Evolutionary conservation across 2,797 vertebrate genomes (phyloP).

Genomic region (Vipera ursinii): DNA sequence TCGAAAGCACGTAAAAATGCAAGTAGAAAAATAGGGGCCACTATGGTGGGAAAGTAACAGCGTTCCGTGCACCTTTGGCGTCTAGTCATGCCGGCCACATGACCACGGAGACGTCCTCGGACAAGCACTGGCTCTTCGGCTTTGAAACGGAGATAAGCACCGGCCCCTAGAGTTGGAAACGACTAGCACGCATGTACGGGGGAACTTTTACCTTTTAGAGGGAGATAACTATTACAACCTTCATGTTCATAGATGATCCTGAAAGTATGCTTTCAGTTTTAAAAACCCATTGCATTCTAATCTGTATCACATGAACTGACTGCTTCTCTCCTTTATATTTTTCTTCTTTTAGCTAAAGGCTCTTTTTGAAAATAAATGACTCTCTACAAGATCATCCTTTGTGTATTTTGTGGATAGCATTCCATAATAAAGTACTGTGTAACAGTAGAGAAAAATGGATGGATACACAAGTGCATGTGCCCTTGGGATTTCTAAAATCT

Average conservation of each 20-base stretch:
- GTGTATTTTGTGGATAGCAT: conserved; percentile 9
- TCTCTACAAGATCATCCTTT: conserved; percentile 14
- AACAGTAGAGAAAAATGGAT: conserved; percentile 4
- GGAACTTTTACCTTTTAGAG: background rate
- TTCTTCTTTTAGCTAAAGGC: background rate
- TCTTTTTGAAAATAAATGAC: conserved; percentile 46
- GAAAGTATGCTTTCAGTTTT: background rate
- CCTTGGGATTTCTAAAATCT: conserved; percentile 22
- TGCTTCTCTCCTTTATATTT: background rate
- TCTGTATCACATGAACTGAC: conserved; percentile 7
- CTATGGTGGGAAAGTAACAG: too few relatives aligned
- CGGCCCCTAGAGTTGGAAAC: too few relatives aligned
- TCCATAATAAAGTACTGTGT: background rate
- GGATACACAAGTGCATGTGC: background rate
- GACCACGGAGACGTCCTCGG: too few relatives aligned
- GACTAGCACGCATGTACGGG: too few relatives aligned
- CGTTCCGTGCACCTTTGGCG: too few relatives aligned
- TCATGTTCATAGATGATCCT: background rate
- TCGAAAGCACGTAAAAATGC: too few relatives aligned
- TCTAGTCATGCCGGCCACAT: too few relatives aligned
- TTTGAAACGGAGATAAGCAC: too few relatives aligned
- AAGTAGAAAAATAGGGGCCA: too few relatives aligned
- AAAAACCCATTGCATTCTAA: background rate
- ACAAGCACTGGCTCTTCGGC: too few relatives aligned
- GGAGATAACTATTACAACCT: background rate